These are phyloP conservation scores for Eublepharis macularius DNA, from an alignment of 2,113 vertebrate species.

Conservation along the genomic window DNA sequence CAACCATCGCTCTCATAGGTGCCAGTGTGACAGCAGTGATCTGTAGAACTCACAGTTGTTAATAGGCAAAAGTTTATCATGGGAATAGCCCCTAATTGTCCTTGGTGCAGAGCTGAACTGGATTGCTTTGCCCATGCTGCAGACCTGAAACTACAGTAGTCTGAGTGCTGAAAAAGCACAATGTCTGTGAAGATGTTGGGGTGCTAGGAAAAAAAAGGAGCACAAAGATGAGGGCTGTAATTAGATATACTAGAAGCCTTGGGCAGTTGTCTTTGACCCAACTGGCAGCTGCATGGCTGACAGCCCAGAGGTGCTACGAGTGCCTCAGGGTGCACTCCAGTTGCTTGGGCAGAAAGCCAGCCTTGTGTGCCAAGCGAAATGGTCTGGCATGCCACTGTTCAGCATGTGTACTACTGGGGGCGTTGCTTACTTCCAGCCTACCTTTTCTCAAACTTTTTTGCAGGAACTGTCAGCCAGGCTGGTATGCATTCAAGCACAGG, in stretches of 20 bases:
- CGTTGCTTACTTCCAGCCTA: no score
- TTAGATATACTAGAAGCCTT: no score
- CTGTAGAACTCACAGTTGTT: background rate
- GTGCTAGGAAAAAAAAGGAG: no score
- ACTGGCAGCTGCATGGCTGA: no score
- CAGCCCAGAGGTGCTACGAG: no score
- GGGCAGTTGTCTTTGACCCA: no score
- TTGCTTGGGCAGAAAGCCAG: no score
- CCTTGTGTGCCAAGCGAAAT: no score
- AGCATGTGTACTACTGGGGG: no score
- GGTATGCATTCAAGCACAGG: constrained; percentile 87
- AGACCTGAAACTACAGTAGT: background rate
- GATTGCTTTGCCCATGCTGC: background rate
- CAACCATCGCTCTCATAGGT: background rate
- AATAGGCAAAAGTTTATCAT: background rate
- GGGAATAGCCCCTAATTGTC: background rate
- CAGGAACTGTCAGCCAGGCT: constrained; percentile 95
- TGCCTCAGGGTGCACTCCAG: no score
- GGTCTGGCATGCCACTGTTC: no score
- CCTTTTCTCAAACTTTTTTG: background rate
- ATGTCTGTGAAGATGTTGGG: background rate
- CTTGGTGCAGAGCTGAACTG: background rate
- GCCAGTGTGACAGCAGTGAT: background rate
- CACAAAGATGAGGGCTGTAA: no score
- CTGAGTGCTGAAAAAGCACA: background rate